Percentiles rank a stretch among this genome's conserved stretches.
These are phyloP conservation scores for Botia kubotai DNA, from an alignment of 2,797 vertebrate species.

Conservation along the genomic window DNA sequence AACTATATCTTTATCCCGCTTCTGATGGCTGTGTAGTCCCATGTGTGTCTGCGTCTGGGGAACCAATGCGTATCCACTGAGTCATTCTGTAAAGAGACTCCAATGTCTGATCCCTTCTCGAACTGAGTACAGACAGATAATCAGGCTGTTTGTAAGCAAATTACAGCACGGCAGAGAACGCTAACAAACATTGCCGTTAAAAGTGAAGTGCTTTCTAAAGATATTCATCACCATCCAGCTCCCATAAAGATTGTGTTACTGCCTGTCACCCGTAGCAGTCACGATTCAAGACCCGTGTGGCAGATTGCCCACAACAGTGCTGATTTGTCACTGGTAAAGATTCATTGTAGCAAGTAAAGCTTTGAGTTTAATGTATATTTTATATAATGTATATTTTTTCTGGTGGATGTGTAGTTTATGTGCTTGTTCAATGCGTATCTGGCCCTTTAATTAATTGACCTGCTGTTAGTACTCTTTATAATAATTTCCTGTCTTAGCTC, in stretches of 20 bases:
- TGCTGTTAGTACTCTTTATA: background rate
- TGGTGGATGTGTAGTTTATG: background rate
- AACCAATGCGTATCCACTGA: conserved; percentile 29
- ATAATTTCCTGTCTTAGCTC: background rate
- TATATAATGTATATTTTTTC: background rate
- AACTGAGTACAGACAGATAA: conserved; percentile 26
- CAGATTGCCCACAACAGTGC: background rate
- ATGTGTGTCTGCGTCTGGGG: conserved; percentile 21
- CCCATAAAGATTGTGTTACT: conserved; percentile 19
- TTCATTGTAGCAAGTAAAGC: background rate
- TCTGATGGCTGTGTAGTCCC: conserved; percentile 6
- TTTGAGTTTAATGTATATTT: background rate
- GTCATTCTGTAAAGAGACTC: conserved; percentile 47
- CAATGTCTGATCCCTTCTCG: conserved; percentile 40
- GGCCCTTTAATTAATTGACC: too few species aligned
- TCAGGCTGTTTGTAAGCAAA: conserved; percentile 61
- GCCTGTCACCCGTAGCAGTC: conserved; percentile 19
- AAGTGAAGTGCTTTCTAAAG: conserved; percentile 34
- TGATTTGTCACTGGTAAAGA: background rate
- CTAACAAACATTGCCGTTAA: conserved; percentile 41
- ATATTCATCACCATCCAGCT: conserved; percentile 31
- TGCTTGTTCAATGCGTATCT: background rate
- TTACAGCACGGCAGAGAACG: conserved; percentile 17
- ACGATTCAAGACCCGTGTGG: background rate
- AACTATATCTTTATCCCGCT: conserved; percentile 14